Conservation (phyloP, 2,888 invertebrate species). For the Blastobasis lacticolella region DNA sequence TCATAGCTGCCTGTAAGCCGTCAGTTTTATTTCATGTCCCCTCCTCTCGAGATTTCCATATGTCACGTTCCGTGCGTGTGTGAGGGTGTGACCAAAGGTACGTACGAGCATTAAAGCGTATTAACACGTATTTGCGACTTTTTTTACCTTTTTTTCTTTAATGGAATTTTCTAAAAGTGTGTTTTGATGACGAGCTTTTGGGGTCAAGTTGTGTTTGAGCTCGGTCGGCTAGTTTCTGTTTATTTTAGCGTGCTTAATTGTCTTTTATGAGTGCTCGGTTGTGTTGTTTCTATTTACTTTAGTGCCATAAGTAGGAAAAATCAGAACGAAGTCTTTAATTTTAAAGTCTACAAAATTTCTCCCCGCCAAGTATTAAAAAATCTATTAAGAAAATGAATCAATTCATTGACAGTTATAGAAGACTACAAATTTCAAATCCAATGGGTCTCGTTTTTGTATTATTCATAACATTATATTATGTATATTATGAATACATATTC, state of each 20-base stretch:
- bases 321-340: too few species aligned
- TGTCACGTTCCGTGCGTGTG: slow-evolving; percentile 42
- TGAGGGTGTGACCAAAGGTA: slow-evolving; percentile 41
- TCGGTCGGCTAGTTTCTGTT: not conserved
- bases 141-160: slow-evolving; percentile 14
- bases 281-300: not conserved
- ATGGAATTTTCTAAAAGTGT: not conserved
- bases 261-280: too few species aligned
- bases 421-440: too few species aligned
- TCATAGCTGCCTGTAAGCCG: slow-evolving; percentile 46
- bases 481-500: too few species aligned
- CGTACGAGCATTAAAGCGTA: slow-evolving; percentile 11
- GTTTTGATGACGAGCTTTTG: slow-evolving; percentile 26
- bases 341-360: too few species aligned
- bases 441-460: too few species aligned
- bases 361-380: too few species aligned
- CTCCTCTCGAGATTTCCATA: slow-evolving; percentile 53
- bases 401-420: too few species aligned
- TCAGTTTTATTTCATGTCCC: slow-evolving; percentile 62
- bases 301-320: not conserved
- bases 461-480: too few species aligned
- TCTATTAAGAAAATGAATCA: too few species aligned
- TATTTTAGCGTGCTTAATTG: too few species aligned
- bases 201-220: slow-evolving; percentile 18
- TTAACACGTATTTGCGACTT: slow-evolving; percentile 45